Evolutionary conservation across 2,113 vertebrate species (phyloP).

Genomic region (Otis tarda): DNA sequence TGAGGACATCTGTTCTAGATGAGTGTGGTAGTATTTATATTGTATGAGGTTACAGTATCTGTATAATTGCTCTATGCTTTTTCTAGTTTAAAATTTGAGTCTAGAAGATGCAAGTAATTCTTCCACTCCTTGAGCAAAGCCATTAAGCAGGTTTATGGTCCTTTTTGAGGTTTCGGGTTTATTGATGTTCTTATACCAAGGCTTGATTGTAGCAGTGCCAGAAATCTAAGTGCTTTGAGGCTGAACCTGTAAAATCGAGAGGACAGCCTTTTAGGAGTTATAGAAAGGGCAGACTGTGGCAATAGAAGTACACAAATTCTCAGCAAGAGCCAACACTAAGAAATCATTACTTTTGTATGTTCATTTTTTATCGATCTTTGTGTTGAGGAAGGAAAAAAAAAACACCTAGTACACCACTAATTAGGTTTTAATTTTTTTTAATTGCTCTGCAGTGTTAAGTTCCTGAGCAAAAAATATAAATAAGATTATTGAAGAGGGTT

Average conservation of each 20-base stretch:
- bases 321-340: not conserved
- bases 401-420: conserved; percentile 6
- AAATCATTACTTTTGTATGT: not conserved
- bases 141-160: not conserved
- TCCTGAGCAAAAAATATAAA: conserved; percentile 1
- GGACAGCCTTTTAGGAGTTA: not conserved
- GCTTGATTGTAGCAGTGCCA: not conserved
- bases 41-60: not conserved
- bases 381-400: conserved; percentile 42
- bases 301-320: not conserved
- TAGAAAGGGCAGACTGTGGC: not conserved
- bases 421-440: not conserved
- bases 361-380: not conserved
- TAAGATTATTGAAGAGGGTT: conserved; percentile 4
- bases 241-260: not conserved
- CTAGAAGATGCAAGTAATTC: not conserved
- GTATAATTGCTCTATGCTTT: not conserved
- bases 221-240: not conserved
- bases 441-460: conserved; percentile 20
- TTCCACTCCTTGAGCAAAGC: not conserved
- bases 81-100: not conserved
- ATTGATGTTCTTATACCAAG: not conserved
- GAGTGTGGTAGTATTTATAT: not conserved
- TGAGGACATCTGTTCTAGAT: not conserved
- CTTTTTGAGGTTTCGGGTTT: not conserved